Conservation (phyloP, 1,140 invertebrate genomes). For the Heliconius congener region DNA sequence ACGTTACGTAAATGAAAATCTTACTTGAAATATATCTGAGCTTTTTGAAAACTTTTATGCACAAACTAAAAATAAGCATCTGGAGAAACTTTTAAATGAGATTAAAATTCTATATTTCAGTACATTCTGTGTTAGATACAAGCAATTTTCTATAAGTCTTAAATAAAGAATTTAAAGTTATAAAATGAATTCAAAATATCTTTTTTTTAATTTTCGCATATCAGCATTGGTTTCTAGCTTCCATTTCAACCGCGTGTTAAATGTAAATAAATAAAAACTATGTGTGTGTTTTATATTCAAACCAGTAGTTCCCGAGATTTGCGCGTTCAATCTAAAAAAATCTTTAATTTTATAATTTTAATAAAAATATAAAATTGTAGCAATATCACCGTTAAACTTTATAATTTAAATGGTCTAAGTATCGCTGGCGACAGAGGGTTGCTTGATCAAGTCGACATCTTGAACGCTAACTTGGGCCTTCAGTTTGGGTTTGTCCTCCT, state of each 20-base stretch:
- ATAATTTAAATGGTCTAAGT: constrained; percentile 48
- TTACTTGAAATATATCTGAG: background rate
- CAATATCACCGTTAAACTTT: background rate
- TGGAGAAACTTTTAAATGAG: background rate
- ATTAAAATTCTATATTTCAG: background rate
- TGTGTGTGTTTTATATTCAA: too few species aligned
- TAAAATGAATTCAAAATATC: too few species aligned
- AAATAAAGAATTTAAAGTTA: background rate
- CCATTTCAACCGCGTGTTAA: too few species aligned
- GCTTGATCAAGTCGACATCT: constrained; percentile 64
- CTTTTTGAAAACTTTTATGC: background rate
- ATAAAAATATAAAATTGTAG: background rate
- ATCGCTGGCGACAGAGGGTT: constrained; percentile 67
- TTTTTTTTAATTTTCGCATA: too few species aligned
- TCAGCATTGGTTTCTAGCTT: too few species aligned
- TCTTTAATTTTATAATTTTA: too few species aligned
- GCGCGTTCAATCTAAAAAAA: too few species aligned
- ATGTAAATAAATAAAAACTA: too few species aligned
- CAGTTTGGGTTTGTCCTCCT: constrained; percentile 56
- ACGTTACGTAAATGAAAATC: background rate
- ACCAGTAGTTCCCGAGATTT: too few species aligned
- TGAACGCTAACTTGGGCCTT: constrained; percentile 67
- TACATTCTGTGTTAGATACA: background rate
- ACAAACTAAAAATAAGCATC: background rate
- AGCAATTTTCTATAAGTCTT: background rate